Base-by-base conservation (phyloP, 2,888 invertebrate species). In the Maniola hyperantus region DNA sequence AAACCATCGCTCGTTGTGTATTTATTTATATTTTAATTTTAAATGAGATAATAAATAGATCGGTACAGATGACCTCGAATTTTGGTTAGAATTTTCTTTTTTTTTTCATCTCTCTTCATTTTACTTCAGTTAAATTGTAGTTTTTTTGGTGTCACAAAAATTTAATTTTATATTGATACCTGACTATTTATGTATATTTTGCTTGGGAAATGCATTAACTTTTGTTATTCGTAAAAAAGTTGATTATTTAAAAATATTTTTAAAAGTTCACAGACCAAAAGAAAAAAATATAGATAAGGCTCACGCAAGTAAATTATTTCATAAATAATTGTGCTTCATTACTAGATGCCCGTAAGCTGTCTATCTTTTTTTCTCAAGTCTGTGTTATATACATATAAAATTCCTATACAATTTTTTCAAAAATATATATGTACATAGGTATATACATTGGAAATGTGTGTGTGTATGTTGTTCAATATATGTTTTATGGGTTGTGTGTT, bases 401-500 rank as follows among this genome's bases (percentile, higher is more conserved):
- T n/a, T n/a, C n/a, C n/a, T n/a, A 46, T 15, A 2, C 0, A n/a
- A n/a, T 6, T 46, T 39, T 39, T 11, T 39, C 11, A 10, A 46
- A 15, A 46, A 18, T 48, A 48, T 8, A 0, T 46, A 8, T 18
- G 8, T 48, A 42, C 13, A 42, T 13, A 13, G n/a, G n/a, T n/a
- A 15, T 44, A 39, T 18, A 48, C 48, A 18, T 48, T 57, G 39
- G 42, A 18, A 42, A 57, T 57, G 42, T 57, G 13, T 57, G 57
- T 57, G 11, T 57, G 39, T 54, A n/a, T 36, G 54, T 55, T 36
- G 11, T 57, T n/a, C 55, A 15, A 36, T 55, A 55, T 34, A 33
- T 34, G n/a, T 33, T 53, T n/a, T 34, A 7, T 36, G 34, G 34
- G 36, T 36, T 55, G 55, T 55, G 55, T 42, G 57, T 42, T 18